Conservation (phyloP, 2,113 vertebrate genomes). For the Apodemus sylvaticus region DNA sequence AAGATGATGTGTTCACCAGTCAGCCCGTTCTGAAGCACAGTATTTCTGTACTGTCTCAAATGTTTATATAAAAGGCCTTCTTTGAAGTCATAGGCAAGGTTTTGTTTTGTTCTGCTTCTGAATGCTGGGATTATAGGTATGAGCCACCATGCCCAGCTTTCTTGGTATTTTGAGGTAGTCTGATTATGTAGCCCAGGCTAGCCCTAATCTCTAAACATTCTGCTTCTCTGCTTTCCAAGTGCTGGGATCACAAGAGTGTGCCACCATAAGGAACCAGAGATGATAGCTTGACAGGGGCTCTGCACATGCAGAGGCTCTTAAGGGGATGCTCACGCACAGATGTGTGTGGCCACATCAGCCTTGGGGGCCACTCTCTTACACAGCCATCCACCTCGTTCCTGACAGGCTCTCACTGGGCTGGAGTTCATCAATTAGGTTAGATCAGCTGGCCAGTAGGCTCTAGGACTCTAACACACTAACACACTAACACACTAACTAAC, state of each 20-base stretch:
- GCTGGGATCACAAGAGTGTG: neutral
- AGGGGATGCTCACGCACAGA: neutral
- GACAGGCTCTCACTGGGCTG: neutral
- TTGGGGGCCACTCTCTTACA: neutral
- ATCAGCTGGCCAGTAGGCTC: too few relatives aligned
- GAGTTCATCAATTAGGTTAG: neutral
- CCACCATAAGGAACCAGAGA: fast-evolving
- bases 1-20: too few relatives aligned
- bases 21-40: neutral
- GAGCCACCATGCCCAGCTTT: neutral
- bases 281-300: neutral
- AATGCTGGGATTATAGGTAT: neutral
- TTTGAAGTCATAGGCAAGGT: neutral
- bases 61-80: neutral
- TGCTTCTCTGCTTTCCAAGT: neutral
- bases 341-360: neutral
- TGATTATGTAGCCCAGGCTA: neutral
- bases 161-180: neutral
- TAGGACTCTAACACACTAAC: too few relatives aligned
- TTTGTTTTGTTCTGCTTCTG: neutral
- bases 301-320: neutral
- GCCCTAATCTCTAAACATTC: neutral
- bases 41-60: neutral
- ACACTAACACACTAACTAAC: too few relatives aligned
- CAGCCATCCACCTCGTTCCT: neutral